Conservation (phyloP, 2,113 vertebrate species). For the Scomber colias region DNA sequence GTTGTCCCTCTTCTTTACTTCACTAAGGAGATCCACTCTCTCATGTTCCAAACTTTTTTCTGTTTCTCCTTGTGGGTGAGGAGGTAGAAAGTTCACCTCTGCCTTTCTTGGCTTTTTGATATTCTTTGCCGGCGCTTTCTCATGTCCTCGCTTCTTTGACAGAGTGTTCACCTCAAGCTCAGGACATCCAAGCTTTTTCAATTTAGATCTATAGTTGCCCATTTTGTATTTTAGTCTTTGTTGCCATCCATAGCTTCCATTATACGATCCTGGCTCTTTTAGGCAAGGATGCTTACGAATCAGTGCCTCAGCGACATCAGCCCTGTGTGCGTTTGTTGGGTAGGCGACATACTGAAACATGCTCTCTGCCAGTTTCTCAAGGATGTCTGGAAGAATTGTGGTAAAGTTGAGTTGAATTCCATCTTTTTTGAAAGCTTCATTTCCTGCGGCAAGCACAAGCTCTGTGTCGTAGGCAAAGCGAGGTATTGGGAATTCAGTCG, state of each 20-base stretch:
- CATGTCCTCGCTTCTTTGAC: background rate
- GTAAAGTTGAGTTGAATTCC: conserved; percentile 40
- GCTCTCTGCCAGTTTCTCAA: conserved; percentile 51
- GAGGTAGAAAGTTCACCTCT: conserved; percentile 20
- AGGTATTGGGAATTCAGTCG: no score
- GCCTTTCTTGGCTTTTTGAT: conserved; percentile 10
- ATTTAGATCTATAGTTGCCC: no score
- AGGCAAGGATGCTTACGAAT: conserved; percentile 3
- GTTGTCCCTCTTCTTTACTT: conserved; percentile 10
- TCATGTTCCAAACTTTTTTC: background rate
- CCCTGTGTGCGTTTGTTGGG: conserved; percentile 15
- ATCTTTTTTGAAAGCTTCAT: conserved; percentile 9
- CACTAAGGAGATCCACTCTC: conserved; percentile 13
- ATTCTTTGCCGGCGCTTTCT: conserved; percentile 14
- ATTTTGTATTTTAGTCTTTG: no score
- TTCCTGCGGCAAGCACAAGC: no score
- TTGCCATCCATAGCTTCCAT: no score
- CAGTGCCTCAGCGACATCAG: conserved; percentile 30
- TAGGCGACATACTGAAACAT: conserved; percentile 57
- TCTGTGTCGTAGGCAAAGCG: no score
- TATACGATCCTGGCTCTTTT: no score
- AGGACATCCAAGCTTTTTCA: background rate
- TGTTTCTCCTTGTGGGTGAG: conserved; percentile 23
- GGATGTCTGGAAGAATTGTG: conserved; percentile 40
- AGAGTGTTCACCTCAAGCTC: conserved; percentile 18